A percentile compares a stretch with the other conserved stretches of the same genome.
Evolutionary conservation across 2,888 invertebrate species (phyloP).

Genomic region (Sepioteuthis lessoniana): DNA sequence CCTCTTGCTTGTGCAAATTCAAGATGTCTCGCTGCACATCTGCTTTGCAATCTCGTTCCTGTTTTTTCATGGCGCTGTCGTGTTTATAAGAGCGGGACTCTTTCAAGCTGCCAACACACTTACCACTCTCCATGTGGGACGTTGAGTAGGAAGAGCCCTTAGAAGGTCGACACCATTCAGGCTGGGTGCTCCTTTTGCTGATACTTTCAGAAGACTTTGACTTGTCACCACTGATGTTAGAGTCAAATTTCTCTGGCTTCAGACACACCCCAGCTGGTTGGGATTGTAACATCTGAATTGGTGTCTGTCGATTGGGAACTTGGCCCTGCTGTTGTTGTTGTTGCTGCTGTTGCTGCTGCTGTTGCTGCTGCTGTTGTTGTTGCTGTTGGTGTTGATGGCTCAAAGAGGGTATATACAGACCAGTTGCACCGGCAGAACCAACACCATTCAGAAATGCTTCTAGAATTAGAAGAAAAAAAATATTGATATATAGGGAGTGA

Average conservation of each 20-base stretch:
- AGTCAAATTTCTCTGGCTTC: slow-evolving; percentile 46
- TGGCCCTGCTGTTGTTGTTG: slow-evolving; percentile 38
- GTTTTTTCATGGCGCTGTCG: neutral
- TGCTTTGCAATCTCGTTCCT: slow-evolving; percentile 25
- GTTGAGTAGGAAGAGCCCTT: neutral
- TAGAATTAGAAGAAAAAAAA: neutral
- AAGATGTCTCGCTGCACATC: slow-evolving; percentile 44
- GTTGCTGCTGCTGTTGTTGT: neutral
- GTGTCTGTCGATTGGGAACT: slow-evolving; percentile 40
- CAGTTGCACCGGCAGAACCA: slow-evolving; percentile 40
- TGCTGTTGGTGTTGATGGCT: slow-evolving; percentile 39
- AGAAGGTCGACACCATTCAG: neutral
- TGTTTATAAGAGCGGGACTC: slow-evolving; percentile 38
- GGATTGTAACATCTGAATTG: slow-evolving; percentile 38
- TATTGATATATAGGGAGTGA: too few species aligned
- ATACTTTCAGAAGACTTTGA: neutral
- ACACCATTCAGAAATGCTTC: slow-evolving; percentile 47
- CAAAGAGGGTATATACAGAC: slow-evolving; percentile 38
- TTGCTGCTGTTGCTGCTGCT: slow-evolving; percentile 35
- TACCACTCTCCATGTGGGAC: neutral
- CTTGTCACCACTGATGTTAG: neutral
- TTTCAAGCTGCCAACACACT: neutral
- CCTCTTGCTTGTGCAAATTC: slow-evolving; percentile 36
- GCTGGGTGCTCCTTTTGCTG: neutral
- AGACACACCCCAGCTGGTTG: slow-evolving; percentile 13